phyloP scores from a whole-genome alignment of 2,797 vertebrate species.

The Muscicapa comitata region DNA sequence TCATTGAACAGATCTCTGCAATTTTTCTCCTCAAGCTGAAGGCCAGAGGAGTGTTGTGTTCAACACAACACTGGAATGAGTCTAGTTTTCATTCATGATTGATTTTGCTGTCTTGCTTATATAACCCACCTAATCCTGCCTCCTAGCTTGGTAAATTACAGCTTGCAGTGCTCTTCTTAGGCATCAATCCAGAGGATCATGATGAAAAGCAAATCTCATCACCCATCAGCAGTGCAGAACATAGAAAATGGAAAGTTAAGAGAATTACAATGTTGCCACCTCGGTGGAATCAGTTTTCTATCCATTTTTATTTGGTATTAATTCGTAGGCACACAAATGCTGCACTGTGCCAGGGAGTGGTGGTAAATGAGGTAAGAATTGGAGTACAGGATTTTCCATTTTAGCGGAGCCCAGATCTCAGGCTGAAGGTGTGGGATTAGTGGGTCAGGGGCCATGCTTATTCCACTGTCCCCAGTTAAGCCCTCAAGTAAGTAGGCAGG shows the following conservation, averaged over 20 bases:
- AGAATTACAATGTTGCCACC: not conserved
- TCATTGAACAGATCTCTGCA: not conserved
- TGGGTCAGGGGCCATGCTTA: not conserved
- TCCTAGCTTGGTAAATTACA: not conserved
- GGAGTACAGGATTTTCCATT: not conserved
- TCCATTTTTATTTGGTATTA: not conserved
- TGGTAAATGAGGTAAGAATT: not conserved
- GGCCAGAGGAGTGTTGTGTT: not conserved
- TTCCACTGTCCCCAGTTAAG: not conserved
- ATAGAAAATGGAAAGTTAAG: not conserved
- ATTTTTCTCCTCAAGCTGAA: not conserved
- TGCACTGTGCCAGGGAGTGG: fast-evolving
- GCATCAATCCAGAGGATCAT: not conserved
- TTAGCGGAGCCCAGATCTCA: not conserved
- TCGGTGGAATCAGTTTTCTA: not conserved
- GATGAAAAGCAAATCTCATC: conserved; percentile 42
- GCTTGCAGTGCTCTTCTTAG: not conserved
- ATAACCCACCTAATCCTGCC: conserved; percentile 15
- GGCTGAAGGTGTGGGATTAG: not conserved
- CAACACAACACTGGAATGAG: not conserved
- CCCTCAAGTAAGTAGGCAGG: not conserved
- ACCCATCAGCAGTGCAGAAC: not conserved
- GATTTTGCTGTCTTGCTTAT: conserved; percentile 23
- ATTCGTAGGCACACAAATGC: not conserved
- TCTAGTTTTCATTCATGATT: not conserved